Conservation (phyloP, 2,113 vertebrate genomes). For the Calonectris borealis region DNA sequence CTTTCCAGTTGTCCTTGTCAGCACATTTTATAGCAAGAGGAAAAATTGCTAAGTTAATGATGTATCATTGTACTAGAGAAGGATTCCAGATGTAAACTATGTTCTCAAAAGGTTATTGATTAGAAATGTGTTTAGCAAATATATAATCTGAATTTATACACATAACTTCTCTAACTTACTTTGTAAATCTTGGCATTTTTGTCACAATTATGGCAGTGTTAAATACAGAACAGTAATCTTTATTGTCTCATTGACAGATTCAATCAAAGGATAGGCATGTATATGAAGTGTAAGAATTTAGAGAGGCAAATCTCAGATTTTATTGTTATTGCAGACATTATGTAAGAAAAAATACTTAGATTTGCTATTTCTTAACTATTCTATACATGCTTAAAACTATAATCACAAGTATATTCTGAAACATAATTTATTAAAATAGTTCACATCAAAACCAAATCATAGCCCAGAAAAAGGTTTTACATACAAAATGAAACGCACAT, state of each 20-base stretch:
- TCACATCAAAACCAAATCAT: background rate
- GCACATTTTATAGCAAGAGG: background rate
- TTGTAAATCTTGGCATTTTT: background rate
- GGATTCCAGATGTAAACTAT: background rate
- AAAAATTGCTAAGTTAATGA: background rate
- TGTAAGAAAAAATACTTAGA: background rate
- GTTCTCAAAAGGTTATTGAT: background rate
- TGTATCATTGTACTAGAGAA: background rate
- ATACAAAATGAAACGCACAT: background rate
- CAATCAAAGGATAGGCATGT: background rate
- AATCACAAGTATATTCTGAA: background rate
- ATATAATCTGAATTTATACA: background rate
- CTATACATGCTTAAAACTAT: background rate
- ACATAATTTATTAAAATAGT: background rate
- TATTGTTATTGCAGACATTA: background rate
- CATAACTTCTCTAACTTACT: background rate
- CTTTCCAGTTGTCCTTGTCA: background rate
- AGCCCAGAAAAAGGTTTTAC: background rate
- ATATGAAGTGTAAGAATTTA: background rate
- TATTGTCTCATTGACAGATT: background rate
- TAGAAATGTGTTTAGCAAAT: background rate
- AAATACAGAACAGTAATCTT: background rate
- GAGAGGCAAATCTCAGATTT: background rate
- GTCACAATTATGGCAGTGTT: background rate
- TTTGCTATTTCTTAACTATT: background rate